Evolutionary conservation across 2,113 vertebrate species (phyloP).

Genomic region (Leucosticte australis): DNA sequence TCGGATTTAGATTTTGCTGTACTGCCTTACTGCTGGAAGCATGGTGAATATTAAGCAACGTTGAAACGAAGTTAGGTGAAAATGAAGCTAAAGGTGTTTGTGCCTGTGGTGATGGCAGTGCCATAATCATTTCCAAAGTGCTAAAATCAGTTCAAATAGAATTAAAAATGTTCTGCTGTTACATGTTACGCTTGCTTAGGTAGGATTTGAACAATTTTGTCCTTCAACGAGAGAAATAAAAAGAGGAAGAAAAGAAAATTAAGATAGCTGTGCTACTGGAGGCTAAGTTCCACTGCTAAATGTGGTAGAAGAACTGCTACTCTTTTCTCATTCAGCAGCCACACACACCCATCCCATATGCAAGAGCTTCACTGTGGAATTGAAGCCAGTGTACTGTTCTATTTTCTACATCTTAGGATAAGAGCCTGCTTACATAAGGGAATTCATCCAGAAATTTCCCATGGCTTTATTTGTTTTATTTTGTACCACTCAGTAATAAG

Average conservation of each 20-base stretch:
- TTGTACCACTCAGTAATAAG: background rate
- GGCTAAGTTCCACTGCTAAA: background rate
- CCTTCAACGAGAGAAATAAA: background rate
- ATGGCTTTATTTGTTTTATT: background rate
- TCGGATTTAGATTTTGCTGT: background rate
- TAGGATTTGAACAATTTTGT: background rate
- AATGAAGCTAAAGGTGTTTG: background rate
- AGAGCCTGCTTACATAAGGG: background rate
- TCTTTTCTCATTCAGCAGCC: background rate
- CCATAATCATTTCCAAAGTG: background rate
- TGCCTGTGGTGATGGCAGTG: background rate
- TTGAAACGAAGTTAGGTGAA: background rate
- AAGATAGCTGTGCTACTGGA: background rate
- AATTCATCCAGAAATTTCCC: background rate
- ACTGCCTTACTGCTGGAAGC: background rate
- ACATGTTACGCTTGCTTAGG: background rate
- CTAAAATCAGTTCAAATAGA: background rate
- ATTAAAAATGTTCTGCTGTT: background rate
- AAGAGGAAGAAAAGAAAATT: background rate
- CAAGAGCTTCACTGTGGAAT: background rate
- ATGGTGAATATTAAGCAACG: background rate
- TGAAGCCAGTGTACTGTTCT: background rate
- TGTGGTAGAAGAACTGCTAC: background rate
- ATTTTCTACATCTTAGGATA: background rate
- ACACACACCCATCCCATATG: fast-evolving